Base-by-base conservation (phyloP, 2,888 invertebrate species). In the Phlogophora meticulosa region DNA sequence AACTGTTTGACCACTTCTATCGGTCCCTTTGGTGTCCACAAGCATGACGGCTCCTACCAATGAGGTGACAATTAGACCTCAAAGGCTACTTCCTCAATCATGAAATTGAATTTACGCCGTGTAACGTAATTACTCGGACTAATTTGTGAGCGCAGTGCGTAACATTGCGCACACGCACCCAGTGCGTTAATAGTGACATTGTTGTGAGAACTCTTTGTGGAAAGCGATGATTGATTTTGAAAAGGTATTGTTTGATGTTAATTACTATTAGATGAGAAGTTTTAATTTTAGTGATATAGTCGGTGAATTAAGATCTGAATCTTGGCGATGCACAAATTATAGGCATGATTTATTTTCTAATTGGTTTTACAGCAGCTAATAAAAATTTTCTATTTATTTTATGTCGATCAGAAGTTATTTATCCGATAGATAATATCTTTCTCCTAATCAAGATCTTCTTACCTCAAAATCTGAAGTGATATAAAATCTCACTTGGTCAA, bases 131-230 rank as follows among this genome's bases (percentile, higher is more conserved):
- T 92, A 90, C 83, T 84, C 81, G 82, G 81, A 83, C 87, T 90
- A 93, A 93, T 93, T 92, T 90, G 92, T 88, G 90, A 75, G 87
- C 87, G 73, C 86, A 71, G 78, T 86, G 84, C 93, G 91, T 92
- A 89, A 89, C 72, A 67, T 61, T 74, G 81, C 80, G 80, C 79
- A 75, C 80, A 78, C 85, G 85, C 75, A 76, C 13, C 36, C 17
- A 38, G 11, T 9, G 85, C 84, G 82, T 17, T 67, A 85, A 85
- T 90, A 87, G 88, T 90, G 90, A 87, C 89, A 88, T 87, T 88
- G 81, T 85, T 64, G 58, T 80, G 83, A 80, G 81, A 76, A 68
- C 68, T 67, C 43, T 66, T 59, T 55, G 49, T 62, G 58, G 51
- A 71, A 56, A 59, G 51, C 62, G 81, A 80, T 86, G 79, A 85